Conservation (phyloP, 1,140 invertebrate genomes). For the Aporrectodea caliginosa region DNA sequence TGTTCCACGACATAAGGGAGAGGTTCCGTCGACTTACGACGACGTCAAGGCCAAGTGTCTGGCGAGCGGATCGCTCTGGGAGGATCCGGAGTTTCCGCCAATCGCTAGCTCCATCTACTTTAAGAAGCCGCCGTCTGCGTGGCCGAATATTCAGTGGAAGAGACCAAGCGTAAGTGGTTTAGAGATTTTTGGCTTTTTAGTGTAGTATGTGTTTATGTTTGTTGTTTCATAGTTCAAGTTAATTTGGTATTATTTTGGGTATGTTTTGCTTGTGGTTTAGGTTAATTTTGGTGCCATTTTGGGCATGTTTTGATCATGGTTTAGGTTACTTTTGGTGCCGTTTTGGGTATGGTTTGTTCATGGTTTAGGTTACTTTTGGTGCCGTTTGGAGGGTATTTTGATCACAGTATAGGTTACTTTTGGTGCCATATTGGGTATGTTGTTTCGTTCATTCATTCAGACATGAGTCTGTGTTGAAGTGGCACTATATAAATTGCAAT, state of each 20-base stretch:
- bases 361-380: no score
- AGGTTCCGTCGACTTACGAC: constrained; percentile 40
- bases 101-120: constrained; percentile 47
- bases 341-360: no score
- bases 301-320: no score
- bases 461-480: no score
- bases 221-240: not conserved
- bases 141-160: constrained; percentile 48
- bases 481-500: no score
- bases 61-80: constrained; percentile 43
- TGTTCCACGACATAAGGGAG: not conserved
- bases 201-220: not conserved
- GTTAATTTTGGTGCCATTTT: no score
- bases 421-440: no score
- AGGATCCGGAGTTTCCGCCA: constrained; percentile 52
- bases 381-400: no score
- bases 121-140: constrained; percentile 37
- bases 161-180: constrained; percentile 40
- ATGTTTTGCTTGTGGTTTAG: no score
- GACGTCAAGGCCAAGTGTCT: constrained; percentile 43
- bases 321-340: no score
- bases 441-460: no score
- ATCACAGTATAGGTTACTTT: no score
- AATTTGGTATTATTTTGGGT: not conserved
- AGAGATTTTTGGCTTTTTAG: not conserved